Conservation (phyloP, 2,888 invertebrate species). For the Lasius platythorax region DNA sequence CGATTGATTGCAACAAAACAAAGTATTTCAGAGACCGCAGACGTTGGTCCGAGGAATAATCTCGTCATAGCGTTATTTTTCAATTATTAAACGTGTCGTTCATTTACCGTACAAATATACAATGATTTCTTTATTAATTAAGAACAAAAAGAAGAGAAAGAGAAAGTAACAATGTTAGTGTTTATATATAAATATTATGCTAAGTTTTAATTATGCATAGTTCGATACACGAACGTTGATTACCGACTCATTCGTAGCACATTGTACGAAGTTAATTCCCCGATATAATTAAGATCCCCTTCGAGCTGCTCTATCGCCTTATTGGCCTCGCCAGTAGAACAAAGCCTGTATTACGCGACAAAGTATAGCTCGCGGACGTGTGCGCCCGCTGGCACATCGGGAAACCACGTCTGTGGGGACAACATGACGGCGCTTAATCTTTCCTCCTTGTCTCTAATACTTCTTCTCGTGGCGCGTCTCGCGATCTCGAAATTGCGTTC, state of each 20-base stretch:
- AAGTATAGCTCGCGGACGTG: slow-evolving; percentile 44
- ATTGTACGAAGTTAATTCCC: slow-evolving; percentile 69
- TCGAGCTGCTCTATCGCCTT: slow-evolving; percentile 53
- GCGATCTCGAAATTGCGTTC: slow-evolving; percentile 37
- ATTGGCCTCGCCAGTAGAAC: slow-evolving; percentile 50
- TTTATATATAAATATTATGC: neutral
- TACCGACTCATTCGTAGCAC: slow-evolving; percentile 19
- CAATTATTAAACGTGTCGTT: neutral
- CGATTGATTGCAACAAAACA: neutral
- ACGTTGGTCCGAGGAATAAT: neutral
- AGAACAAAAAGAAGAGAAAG: neutral
- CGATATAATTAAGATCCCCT: slow-evolving; percentile 69
- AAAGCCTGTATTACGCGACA: slow-evolving; percentile 28
- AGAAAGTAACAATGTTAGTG: neutral
- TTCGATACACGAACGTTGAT: neutral
- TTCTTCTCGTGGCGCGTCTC: slow-evolving; percentile 36
- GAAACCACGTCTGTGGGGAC: slow-evolving; percentile 63
- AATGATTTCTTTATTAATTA: neutral
- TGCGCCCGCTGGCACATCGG: slow-evolving; percentile 54
- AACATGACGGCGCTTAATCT: slow-evolving; percentile 61
- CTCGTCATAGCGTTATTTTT: neutral
- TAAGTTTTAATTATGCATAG: neutral
- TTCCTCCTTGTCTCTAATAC: slow-evolving; percentile 57
- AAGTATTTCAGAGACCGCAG: neutral
- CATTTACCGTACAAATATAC: neutral